Base-by-base conservation (phyloP, 2,888 invertebrate species). In the Perdita meconis region DNA sequence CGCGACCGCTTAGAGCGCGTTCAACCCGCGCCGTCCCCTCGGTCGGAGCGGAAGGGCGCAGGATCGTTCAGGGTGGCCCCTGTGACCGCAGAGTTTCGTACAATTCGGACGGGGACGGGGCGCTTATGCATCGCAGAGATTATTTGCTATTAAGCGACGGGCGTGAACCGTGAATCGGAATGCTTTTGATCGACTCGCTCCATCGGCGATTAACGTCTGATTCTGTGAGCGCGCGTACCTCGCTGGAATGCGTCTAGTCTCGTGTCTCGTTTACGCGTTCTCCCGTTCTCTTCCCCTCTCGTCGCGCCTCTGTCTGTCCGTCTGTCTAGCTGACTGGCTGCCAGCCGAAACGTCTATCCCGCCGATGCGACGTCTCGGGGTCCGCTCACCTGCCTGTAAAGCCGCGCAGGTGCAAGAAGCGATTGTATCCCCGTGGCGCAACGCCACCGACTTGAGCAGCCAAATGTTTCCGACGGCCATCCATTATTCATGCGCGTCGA, bases 151-250 rank as follows among this genome's bases (percentile, higher is more conserved):
- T 81, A 83, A 84, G 76, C 79, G 57, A 50, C 73, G 56, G 63
- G 81, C 78, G 81, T 69, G 78, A 82, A 82, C 67, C 71, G 63
- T 68, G 82, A 86, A 83, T 80, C 76, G 81, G 86, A 83, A 87
- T 80, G 85, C 83, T 86, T 85, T 87, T 78, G 88, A 87, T 86
- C 85, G 84, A 76, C 74, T 77, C 71, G 65, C 73, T 83, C 64
- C 60, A 66, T 76, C 73, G 78, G 50, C 72, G 78, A 74, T 78
- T 72, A 78, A 80, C 78, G 78, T 77, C 70, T 71, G 76, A 78
- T 74, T 70, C 69, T 38, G 47, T 65, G 56, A 60, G 47, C 38
- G 51, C 38, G 51, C 74, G 40, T 56, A 53, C 34, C 30, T 5
- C 40, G 51, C 16, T 42, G 50, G 61, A 57, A 59, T 61, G 59